Evolutionary conservation across 2,888 invertebrate species (phyloP).

Genomic region (Osmoderma eremita): DNA sequence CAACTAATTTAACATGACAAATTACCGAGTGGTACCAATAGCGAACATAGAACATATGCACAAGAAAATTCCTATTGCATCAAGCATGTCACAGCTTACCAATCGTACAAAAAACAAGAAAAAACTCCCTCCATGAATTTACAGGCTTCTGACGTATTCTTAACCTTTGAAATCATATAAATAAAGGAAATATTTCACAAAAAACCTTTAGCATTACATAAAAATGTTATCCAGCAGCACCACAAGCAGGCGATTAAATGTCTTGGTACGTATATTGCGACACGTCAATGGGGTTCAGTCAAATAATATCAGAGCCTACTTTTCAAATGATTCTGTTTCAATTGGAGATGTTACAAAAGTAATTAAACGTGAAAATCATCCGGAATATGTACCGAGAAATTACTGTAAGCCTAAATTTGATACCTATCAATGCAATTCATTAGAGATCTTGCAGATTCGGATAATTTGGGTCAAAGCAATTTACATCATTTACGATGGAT

Average conservation of each 20-base stretch:
- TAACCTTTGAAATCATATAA: constrained; percentile 51
- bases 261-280: constrained; percentile 53
- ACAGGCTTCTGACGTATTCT: constrained; percentile 48
- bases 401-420: constrained; percentile 73
- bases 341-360: constrained; percentile 80
- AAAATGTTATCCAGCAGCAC: constrained; percentile 51
- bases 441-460: constrained; percentile 64
- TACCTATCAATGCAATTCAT: constrained; percentile 22
- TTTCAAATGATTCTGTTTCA: constrained; percentile 70
- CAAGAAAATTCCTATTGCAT: too few species aligned
- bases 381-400: constrained; percentile 85
- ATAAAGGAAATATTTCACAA: background rate
- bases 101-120: too few species aligned
- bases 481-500: constrained; percentile 92
- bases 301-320: constrained; percentile 55
- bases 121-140: too few species aligned
- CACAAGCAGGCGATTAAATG: constrained; percentile 51
- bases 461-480: constrained; percentile 75
- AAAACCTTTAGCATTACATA: constrained; percentile 24
- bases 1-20: too few species aligned
- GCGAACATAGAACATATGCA: too few species aligned
- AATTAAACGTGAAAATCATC: constrained; percentile 71
- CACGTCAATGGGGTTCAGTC: constrained; percentile 48
- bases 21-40: too few species aligned
- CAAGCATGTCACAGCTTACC: too few species aligned